Conservation (phyloP, 2,888 invertebrate species). For the Malachius bipustulatus region DNA sequence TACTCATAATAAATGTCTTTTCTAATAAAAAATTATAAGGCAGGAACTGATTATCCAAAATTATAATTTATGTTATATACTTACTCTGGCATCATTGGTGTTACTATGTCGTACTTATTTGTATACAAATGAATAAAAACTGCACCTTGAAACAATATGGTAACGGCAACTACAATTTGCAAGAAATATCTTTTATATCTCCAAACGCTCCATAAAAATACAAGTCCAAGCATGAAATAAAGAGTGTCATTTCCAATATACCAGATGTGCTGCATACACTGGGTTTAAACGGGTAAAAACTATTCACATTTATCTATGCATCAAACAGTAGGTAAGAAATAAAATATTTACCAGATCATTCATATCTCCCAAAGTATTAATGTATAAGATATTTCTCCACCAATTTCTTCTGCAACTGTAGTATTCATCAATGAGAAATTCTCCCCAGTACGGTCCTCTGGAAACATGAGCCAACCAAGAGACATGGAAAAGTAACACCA, state of each 20-base stretch:
- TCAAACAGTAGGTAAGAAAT: not conserved
- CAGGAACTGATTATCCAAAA: too few relatives aligned
- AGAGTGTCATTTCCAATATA: slow-evolving; percentile 31
- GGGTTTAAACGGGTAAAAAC: slow-evolving; percentile 17
- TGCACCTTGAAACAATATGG: slow-evolving; percentile 21
- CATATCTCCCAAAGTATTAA: slow-evolving; percentile 23
- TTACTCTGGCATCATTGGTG: slow-evolving; percentile 22
- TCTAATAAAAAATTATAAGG: too few relatives aligned
- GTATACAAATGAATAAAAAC: slow-evolving; percentile 25
- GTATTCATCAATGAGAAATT: slow-evolving; percentile 22
- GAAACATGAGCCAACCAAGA: slow-evolving; percentile 24
- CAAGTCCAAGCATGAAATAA: slow-evolving; percentile 25
- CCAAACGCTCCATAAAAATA: slow-evolving; percentile 24
- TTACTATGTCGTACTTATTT: slow-evolving; percentile 25
- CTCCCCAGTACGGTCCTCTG: slow-evolving; percentile 25
- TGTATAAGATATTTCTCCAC: slow-evolving; percentile 26
- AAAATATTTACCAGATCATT: slow-evolving; percentile 22
- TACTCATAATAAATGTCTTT: too few relatives aligned
- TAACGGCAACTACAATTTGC: slow-evolving; percentile 14
- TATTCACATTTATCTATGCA: not conserved
- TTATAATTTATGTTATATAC: too few relatives aligned
- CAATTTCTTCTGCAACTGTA: slow-evolving; percentile 25
- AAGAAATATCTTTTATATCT: slow-evolving; percentile 20
- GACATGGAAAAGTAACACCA: slow-evolving; percentile 21
- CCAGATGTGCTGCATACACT: slow-evolving; percentile 32